These are phyloP conservation scores for Dryobota labecula DNA, from an alignment of 2,888 invertebrate species.

Conservation along the genomic window DNA sequence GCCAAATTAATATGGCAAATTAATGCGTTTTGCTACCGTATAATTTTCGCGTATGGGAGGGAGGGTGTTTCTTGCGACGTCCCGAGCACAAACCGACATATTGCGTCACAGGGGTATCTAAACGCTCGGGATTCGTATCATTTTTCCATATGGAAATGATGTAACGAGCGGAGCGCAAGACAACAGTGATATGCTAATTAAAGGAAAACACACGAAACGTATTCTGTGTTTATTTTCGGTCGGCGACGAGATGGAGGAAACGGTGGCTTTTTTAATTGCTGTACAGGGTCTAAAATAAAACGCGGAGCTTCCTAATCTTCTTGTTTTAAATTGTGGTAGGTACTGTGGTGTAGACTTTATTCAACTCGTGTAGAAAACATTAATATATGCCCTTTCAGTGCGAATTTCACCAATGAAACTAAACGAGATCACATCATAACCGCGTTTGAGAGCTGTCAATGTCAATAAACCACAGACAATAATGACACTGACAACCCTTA, in stretches of 20 bases:
- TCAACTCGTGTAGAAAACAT: not conserved
- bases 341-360: not conserved
- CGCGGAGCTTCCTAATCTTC: slow-evolving; percentile 22
- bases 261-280: slow-evolving; percentile 66
- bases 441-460: no score
- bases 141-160: slow-evolving; percentile 90
- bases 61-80: slow-evolving; percentile 86
- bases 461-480: no score
- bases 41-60: slow-evolving; percentile 87
- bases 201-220: slow-evolving; percentile 87
- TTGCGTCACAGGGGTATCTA: slow-evolving; percentile 68
- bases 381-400: no score
- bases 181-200: slow-evolving; percentile 90
- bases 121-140: slow-evolving; percentile 83
- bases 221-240: slow-evolving; percentile 85
- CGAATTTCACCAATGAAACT: no score
- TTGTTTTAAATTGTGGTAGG: slow-evolving; percentile 6
- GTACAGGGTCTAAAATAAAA: slow-evolving; percentile 44
- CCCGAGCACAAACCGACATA: slow-evolving; percentile 69
- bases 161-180: slow-evolving; percentile 86
- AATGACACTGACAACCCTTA: no score
- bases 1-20: slow-evolving; percentile 91
- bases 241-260: slow-evolving; percentile 77
- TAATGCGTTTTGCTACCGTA: slow-evolving; percentile 89
- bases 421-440: no score